A percentile compares a stretch with the other conserved stretches of the same genome.
These are phyloP conservation scores for Crepidodera aurea DNA, from an alignment of 2,888 invertebrate species.

Conservation along the genomic window DNA sequence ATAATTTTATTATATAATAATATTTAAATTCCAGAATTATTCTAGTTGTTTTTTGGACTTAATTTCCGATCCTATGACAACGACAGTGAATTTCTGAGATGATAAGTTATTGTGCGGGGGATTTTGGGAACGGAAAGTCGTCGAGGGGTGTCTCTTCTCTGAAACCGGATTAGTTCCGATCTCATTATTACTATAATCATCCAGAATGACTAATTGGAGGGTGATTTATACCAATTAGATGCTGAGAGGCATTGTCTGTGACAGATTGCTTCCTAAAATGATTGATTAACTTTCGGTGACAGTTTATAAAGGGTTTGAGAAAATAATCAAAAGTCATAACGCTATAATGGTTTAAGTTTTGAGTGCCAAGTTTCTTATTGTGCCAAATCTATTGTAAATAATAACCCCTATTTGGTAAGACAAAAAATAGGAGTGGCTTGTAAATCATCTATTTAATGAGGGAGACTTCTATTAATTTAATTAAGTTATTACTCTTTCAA, in stretches of 20 bases:
- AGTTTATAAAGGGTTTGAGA: slow-evolving; percentile 9
- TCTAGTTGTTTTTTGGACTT: no score
- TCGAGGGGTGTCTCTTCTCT: slow-evolving; percentile 37
- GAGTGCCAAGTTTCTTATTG: slow-evolving; percentile 6
- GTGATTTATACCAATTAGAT: slow-evolving; percentile 42
- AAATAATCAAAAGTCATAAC: slow-evolving; percentile 5
- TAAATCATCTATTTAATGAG: no score
- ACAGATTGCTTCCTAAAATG: slow-evolving; percentile 28
- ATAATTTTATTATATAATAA: no score
- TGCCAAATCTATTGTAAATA: no score
- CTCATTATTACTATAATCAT: slow-evolving; percentile 43
- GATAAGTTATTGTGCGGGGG: slow-evolving; percentile 40
- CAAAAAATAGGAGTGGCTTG: no score
- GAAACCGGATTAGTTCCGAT: slow-evolving; percentile 44
- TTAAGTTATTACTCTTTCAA: no score
- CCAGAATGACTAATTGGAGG: slow-evolving; percentile 45
- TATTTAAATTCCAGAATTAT: no score
- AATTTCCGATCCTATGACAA: not conserved
- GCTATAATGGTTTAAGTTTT: slow-evolving; percentile 14
- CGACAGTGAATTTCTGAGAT: slow-evolving; percentile 40
- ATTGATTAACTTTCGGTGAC: slow-evolving; percentile 28
- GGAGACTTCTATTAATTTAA: no score
- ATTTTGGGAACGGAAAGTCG: slow-evolving; percentile 36
- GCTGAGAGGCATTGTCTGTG: slow-evolving; percentile 28
- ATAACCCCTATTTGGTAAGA: no score